phyloP scores from a whole-genome alignment of 2,797 vertebrate species.

The Capromys pilorides region DNA sequence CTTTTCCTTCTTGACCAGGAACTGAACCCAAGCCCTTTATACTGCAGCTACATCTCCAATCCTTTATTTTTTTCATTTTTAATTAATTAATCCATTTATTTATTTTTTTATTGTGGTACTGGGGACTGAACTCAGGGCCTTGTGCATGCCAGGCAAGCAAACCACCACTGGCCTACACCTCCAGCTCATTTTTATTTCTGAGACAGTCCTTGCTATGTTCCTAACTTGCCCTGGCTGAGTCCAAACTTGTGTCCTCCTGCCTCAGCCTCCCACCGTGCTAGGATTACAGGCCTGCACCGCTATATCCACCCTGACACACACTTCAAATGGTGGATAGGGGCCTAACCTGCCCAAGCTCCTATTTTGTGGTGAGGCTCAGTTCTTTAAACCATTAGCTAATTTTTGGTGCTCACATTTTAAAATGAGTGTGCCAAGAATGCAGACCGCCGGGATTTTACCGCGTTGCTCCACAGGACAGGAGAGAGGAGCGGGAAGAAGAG shows the following conservation, averaged over 20 bases:
- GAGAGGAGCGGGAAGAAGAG: neutral
- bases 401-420: conserved; percentile 33
- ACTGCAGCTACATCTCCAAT: neutral
- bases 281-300: neutral
- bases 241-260: neutral
- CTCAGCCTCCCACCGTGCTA: neutral
- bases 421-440: neutral
- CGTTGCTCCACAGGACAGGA: neutral
- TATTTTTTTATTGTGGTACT: neutral
- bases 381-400: neutral
- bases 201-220: neutral
- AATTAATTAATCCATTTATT: neutral
- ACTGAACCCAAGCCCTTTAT: neutral
- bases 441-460: neutral
- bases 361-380: neutral
- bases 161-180: neutral
- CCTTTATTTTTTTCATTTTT: neutral
- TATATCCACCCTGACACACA: neutral
- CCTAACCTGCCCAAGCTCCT: neutral
- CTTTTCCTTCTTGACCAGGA: neutral
- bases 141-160: neutral
- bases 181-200: neutral
- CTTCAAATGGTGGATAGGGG: neutral
- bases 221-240: neutral
- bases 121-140: neutral